These are phyloP conservation scores for Hypselothyrea guttata DNA, from an alignment of 2,888 invertebrate species.

Conservation along the genomic window DNA sequence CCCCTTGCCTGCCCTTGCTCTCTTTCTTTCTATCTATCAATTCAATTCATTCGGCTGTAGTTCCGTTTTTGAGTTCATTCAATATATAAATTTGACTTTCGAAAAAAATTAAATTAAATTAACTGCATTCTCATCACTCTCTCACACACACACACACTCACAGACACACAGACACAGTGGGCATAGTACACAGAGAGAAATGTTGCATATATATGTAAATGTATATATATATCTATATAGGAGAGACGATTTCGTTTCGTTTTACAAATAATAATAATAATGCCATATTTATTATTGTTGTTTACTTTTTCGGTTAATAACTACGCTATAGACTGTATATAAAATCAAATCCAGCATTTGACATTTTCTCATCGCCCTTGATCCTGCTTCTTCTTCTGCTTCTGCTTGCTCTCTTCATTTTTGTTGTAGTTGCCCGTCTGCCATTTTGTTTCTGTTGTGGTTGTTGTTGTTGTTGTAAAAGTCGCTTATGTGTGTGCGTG, in stretches of 20 bases:
- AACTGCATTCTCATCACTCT: conserved; percentile 52
- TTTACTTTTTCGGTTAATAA: conserved; percentile 70
- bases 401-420: not conserved
- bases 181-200: conserved; percentile 40
- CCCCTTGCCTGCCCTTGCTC: conserved; percentile 12
- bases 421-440: conserved; percentile 29
- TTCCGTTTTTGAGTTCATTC: conserved; percentile 12
- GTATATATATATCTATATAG: conserved; percentile 31
- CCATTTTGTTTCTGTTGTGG: conserved; percentile 41
- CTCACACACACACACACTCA: conserved; percentile 24
- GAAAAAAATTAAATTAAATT: conserved; percentile 54
- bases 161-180: conserved; percentile 2
- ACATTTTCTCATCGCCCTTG: conserved; percentile 45
- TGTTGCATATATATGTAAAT: conserved; percentile 41
- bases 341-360: conserved; percentile 78
- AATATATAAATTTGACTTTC: conserved; percentile 34
- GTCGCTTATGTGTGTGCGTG: conserved; percentile 30
- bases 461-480: conserved; percentile 64
- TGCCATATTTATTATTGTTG: conserved; percentile 69
- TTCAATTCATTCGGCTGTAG: conserved; percentile 17
- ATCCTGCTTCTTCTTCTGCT: conserved; percentile 13
- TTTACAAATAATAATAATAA: conserved; percentile 58
- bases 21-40: conserved; percentile 16
- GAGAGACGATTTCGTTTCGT: conserved; percentile 44
- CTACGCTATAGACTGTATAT: conserved; percentile 71